These are phyloP conservation scores for Muscicapa striata DNA, from an alignment of 2,797 vertebrate genomes.

Conservation along the genomic window DNA sequence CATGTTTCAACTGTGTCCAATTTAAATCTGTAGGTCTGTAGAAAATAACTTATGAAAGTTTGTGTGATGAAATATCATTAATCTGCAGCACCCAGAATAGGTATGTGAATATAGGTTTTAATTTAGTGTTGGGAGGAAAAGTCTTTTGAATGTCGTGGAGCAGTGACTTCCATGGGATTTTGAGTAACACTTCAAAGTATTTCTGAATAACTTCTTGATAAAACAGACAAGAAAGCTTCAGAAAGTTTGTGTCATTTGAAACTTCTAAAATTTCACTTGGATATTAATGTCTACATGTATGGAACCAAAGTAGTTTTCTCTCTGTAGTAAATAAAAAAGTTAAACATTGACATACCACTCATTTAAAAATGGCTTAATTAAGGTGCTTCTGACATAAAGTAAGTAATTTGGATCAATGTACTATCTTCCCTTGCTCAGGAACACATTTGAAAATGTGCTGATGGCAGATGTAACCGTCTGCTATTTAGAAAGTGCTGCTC, in stretches of 20 bases:
- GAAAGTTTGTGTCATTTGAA: not conserved
- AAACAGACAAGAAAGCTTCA: not conserved
- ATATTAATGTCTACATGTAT: not conserved
- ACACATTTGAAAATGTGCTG: slow-evolving; percentile 26
- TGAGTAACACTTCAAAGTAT: not conserved
- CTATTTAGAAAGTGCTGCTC: slow-evolving; percentile 26
- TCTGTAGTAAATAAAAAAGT: not conserved
- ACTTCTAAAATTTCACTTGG: not conserved
- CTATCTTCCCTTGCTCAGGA: not conserved
- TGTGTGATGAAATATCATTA: not conserved
- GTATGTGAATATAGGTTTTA: not conserved
- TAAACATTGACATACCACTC: not conserved
- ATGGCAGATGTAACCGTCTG: slow-evolving; percentile 11
- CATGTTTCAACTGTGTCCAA: not conserved
- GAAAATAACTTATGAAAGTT: not conserved
- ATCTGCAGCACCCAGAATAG: not conserved
- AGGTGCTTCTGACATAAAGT: not conserved
- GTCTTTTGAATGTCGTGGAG: not conserved
- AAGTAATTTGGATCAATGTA: not conserved
- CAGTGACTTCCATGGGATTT: not conserved
- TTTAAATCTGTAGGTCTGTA: not conserved
- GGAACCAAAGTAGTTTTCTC: not conserved
- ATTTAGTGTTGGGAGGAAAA: not conserved
- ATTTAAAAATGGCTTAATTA: not conserved
- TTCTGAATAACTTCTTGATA: slow-evolving; percentile 13